Evolutionary conservation across 2,113 vertebrate genomes (phyloP), one percentile per base, ranked within the genome.

Genomic region (Indicator maculatus): DNA sequence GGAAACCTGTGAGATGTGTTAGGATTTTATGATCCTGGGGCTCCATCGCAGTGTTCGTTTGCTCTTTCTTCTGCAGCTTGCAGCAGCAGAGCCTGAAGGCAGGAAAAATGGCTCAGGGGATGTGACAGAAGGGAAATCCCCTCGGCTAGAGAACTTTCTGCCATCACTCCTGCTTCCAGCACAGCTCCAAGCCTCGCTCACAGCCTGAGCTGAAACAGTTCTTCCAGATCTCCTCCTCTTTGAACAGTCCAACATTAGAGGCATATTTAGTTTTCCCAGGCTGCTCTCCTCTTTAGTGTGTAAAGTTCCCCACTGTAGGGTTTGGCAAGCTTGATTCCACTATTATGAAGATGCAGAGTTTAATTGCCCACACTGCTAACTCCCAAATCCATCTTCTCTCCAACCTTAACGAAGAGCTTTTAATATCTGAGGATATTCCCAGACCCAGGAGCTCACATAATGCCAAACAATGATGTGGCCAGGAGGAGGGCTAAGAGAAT

Each of bases 1-100:
- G 60, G 23, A 91, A 92, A 83, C 72, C 86, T 86, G 31, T 60
- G 53, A 94, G 73, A 90, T 72, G 28, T 83, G 58, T 83, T 71
- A 84, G 53, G 56, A 95, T 81, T 95, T 95, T 81, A 74, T 44
- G 69, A 69, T 90, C 58, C 85, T 86, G 24, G 13, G 83, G 79
- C 70, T 91, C 39, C 72, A 65, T 33, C 64, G 14, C 44, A 38
- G 41, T 2, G 0, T 52, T 79, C 71, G 26, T 45, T 89, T 71
- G 14, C 56, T 3, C 36, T 60, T 92, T 85, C 75, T 86, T 70
- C 38, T 65, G 71, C 38, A 88, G 18, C 30, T 86, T 93, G 64
- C 80, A 88, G 66, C 38, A 93, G n/a, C 2, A 1, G 53, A 84
- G 69, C 83, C 85, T 65, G 36, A 69, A 87, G 84, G 84, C 38